These are phyloP conservation scores for Artemia sinica DNA, from an alignment of 2,888 invertebrate species.

Conservation along the genomic window DNA sequence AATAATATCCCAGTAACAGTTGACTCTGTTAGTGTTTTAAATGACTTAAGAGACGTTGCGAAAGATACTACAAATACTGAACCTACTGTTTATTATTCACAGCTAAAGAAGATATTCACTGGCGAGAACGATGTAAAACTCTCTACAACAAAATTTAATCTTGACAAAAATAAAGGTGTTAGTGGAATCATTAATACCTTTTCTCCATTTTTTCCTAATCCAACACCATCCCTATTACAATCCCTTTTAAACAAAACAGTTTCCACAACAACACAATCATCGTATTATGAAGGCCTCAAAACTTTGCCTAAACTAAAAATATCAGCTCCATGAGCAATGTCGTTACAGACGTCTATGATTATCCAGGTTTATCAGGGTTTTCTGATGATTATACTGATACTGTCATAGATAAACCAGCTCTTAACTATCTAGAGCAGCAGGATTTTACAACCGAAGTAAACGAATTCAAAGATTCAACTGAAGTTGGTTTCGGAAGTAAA, in stretches of 20 bases:
- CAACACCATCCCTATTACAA: background rate
- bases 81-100: background rate
- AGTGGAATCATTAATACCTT: background rate
- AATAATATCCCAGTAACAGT: background rate
- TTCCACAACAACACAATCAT: background rate
- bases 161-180: background rate
- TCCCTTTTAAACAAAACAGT: background rate
- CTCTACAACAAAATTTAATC: background rate
- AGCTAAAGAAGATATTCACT: background rate
- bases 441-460: background rate
- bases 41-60: background rate
- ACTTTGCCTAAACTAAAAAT: background rate
- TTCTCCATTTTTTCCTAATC: background rate
- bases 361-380: background rate
- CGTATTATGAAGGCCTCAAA: too few species aligned
- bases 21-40: background rate
- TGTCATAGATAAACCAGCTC: too few species aligned
- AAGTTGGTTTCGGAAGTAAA: background rate
- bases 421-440: background rate
- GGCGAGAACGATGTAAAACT: background rate
- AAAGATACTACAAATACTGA: background rate
- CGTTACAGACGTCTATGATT: background rate
- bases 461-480: background rate
- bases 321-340: background rate
- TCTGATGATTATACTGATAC: too few species aligned